Conservation (phyloP, 35 echinoderm and acorn worm species). For the Heliocidaris tuberculata region DNA sequence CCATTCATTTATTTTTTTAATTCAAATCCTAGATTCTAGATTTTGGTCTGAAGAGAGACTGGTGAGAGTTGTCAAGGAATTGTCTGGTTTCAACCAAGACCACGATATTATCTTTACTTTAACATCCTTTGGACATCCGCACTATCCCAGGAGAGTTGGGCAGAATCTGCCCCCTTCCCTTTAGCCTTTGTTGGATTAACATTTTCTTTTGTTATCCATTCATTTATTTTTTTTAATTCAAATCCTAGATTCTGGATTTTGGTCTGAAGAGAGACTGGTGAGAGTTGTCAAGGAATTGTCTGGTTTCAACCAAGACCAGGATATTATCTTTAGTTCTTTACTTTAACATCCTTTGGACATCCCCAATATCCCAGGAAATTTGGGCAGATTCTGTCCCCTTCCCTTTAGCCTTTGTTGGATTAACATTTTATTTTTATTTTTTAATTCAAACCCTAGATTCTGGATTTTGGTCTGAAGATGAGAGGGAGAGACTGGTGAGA, state of each 20-base stretch:
- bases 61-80: too few relatives aligned
- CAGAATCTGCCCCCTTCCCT: too few relatives aligned
- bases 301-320: constrained; percentile 20
- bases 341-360: constrained; percentile 34
- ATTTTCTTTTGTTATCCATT: too few relatives aligned
- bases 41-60: constrained; percentile 28
- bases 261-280: background rate
- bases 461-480: background rate
- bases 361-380: too few relatives aligned
- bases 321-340: constrained; percentile 33
- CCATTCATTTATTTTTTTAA: background rate
- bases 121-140: constrained; percentile 5
- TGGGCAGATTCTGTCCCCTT: too few relatives aligned
- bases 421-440: too few relatives aligned
- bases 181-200: too few relatives aligned
- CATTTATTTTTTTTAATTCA: background rate
- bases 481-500: background rate
- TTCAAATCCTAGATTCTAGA: background rate
- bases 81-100: too few relatives aligned
- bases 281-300: background rate
- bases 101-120: background rate
- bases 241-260: background rate
- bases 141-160: background rate
- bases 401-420: too few relatives aligned
- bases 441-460: background rate